A percentile compares a stretch with the other conserved stretches of the same genome.
These are phyloP conservation scores for Lates calcarifer DNA, from an alignment of 2,113 vertebrate genomes.

Conservation along the genomic window DNA sequence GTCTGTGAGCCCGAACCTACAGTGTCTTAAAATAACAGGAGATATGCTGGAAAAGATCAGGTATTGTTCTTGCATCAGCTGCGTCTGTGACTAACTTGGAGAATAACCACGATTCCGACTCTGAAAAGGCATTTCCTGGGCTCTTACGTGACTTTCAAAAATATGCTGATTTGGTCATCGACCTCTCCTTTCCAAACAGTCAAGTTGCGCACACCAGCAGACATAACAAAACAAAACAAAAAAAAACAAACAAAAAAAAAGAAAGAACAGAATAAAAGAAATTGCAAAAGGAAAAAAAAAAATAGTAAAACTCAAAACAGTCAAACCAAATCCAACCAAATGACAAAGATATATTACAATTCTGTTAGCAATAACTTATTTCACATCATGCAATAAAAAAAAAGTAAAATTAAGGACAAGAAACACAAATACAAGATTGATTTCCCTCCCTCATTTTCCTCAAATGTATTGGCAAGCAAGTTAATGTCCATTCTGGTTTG, in stretches of 20 bases:
- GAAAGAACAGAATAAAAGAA: too few species aligned
- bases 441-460: conserved; percentile 61
- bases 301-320: conserved; percentile 90
- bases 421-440: conserved; percentile 85
- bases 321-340: conserved; percentile 87
- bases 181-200: conserved; percentile 73
- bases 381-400: conserved; percentile 97
- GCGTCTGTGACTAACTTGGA: conserved; percentile 19
- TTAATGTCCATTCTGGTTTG: conserved; percentile 67
- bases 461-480: conserved; percentile 74
- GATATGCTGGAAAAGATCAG: conserved; percentile 20
- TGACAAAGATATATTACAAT: conserved; percentile 98
- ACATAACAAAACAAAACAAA: conserved; percentile 15
- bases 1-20: conserved; percentile 54
- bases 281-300: conserved; percentile 29
- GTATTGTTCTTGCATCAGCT: conserved; percentile 27
- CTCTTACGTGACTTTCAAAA: conserved; percentile 29
- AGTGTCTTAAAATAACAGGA: conserved; percentile 58
- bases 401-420: conserved; percentile 89
- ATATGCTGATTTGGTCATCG: conserved; percentile 69
- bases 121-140: not conserved
- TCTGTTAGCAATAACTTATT: conserved; percentile 99
- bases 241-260: conserved; percentile 21
- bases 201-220: conserved; percentile 48
- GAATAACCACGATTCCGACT: not conserved